Evolutionary conservation across 2,113 vertebrate species (phyloP).

Genomic region (Maccullochella peelii): DNA sequence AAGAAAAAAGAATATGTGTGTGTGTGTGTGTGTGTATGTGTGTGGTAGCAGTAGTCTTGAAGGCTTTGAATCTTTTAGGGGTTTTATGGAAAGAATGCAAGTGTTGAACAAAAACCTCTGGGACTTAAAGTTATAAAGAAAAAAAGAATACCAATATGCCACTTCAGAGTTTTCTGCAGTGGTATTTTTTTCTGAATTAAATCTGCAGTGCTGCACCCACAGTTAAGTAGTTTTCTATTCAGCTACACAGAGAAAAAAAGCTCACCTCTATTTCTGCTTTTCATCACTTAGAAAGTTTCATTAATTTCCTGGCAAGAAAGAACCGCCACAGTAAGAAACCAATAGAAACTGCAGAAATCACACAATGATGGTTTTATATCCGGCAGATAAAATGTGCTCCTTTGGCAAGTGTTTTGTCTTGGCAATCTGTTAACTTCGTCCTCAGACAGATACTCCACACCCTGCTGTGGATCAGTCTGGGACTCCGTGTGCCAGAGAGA

Average conservation of each 20-base stretch:
- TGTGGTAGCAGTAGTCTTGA: neutral
- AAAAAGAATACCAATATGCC: neutral
- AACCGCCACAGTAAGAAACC: neutral
- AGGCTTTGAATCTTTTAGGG: constrained; percentile 22
- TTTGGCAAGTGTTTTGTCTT: neutral
- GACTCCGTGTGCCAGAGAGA: neutral
- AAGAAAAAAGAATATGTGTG: neutral
- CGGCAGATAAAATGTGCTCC: constrained; percentile 9
- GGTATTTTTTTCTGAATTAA: neutral
- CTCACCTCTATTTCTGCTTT: neutral
- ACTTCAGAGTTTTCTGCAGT: constrained; percentile 7
- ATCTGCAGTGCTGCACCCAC: neutral
- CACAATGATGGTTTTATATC: neutral
- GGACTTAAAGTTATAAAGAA: neutral
- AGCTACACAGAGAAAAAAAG: neutral
- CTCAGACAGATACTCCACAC: neutral
- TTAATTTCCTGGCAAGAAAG: neutral
- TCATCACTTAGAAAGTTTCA: neutral
- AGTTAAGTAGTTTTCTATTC: constrained; percentile 5
- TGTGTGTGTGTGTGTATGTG: neutral
- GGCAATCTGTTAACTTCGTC: neutral
- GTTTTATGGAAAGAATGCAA: constrained; percentile 7
- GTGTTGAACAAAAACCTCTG: constrained; percentile 22
- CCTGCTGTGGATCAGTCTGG: constrained; percentile 14
- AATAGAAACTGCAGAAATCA: neutral